Conservation (phyloP, 2,888 invertebrate species). For the Toxonevra muliebris region DNA sequence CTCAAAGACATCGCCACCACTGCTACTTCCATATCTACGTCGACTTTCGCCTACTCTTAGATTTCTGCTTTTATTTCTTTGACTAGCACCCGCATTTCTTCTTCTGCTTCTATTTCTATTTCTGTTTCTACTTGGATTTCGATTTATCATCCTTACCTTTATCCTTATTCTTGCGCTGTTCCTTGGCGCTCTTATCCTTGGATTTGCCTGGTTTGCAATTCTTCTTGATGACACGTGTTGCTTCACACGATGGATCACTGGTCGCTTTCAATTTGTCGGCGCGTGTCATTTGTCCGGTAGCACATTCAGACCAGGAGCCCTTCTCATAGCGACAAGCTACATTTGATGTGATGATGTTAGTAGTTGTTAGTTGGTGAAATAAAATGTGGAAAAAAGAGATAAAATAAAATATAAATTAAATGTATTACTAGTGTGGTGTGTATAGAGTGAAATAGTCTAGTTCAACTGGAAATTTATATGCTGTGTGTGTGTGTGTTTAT, state of each 20-base stretch:
- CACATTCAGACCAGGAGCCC: slow-evolving; percentile 86
- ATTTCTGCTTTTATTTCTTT: too few relatives aligned
- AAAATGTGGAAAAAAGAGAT: too few relatives aligned
- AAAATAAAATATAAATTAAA: too few relatives aligned
- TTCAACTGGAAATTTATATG: too few relatives aligned
- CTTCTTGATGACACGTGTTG: slow-evolving; percentile 83
- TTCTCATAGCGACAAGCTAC: slow-evolving; percentile 88
- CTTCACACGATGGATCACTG: slow-evolving; percentile 83
- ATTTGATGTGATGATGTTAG: slow-evolving; percentile 11
- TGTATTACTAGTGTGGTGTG: too few relatives aligned
- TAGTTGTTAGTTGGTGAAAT: neutral
- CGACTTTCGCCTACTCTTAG: too few relatives aligned
- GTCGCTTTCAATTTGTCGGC: slow-evolving; percentile 84
- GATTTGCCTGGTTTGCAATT: slow-evolving; percentile 84
- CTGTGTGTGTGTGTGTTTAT: neutral
- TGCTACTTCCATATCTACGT: too few relatives aligned
- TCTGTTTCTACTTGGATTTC: neutral
- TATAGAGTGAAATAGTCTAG: too few relatives aligned
- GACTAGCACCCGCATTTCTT: too few relatives aligned
- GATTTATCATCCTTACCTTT: slow-evolving; percentile 68
- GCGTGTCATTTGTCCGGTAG: slow-evolving; percentile 83
- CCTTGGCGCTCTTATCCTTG: slow-evolving; percentile 65
- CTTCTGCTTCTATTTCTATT: too few relatives aligned
- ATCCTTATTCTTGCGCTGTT: slow-evolving; percentile 65
- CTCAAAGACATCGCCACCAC: too few relatives aligned